Evolutionary conservation across 1,140 invertebrate species (phyloP).

Genomic region (Bombus fervidus): DNA sequence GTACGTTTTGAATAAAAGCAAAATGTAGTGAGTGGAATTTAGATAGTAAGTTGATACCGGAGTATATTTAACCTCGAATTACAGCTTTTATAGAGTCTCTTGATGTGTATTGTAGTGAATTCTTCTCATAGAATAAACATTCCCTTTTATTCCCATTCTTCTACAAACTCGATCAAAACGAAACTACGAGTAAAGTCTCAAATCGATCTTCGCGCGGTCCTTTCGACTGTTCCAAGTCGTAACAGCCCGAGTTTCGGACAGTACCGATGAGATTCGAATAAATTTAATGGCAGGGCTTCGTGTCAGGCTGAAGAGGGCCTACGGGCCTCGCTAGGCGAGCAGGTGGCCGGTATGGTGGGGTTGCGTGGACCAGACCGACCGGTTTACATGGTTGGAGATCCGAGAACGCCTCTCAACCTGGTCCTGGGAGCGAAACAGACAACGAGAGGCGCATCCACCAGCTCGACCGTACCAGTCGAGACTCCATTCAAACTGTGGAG

Average conservation of each 20-base stretch:
- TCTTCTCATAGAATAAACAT: not conserved
- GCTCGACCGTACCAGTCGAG: slow-evolving; percentile 34
- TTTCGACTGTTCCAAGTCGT: not conserved
- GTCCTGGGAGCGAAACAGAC: slow-evolving; percentile 33
- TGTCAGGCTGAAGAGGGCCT: slow-evolving; percentile 65
- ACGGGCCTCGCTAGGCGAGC: slow-evolving; percentile 73
- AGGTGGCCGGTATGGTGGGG: slow-evolving; percentile 76
- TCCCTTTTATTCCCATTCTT: not conserved
- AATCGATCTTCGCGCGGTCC: not conserved
- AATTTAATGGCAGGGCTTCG: slow-evolving; percentile 79
- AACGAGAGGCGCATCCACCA: slow-evolving; percentile 24
- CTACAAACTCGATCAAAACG: not conserved
- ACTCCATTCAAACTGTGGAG: slow-evolving; percentile 3
- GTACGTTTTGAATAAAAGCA: too few species aligned
- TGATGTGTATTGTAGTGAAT: too few species aligned
- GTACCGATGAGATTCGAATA: slow-evolving; percentile 78
- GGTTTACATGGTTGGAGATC: slow-evolving; percentile 76
- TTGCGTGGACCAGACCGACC: slow-evolving; percentile 78
- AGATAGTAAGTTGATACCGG: too few species aligned
- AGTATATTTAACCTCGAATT: too few species aligned
- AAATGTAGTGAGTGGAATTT: too few species aligned
- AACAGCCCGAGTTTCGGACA: slow-evolving; percentile 65
- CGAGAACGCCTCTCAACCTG: slow-evolving; percentile 66
- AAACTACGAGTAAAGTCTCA: not conserved
- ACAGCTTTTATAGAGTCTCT: too few species aligned